Evolutionary conservation across 2,888 invertebrate genomes (phyloP), one percentile per base, ranked within the genome.

Genomic region (Pseudolycoriella hygida): DNA sequence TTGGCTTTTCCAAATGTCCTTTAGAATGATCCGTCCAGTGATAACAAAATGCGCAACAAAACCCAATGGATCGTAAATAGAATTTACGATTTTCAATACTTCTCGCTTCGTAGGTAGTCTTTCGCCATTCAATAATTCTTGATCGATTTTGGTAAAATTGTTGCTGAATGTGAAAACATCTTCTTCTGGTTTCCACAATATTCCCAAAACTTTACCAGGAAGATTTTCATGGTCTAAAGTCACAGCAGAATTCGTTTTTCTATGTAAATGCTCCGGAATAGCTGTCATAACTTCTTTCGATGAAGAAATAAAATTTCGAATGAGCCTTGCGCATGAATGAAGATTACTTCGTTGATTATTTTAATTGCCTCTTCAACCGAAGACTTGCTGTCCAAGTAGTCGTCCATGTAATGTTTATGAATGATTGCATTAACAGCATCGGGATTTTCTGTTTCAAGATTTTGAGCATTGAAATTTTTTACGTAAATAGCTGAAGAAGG

Each of bases 51-150:
- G 42, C 18, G 47, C 37, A 18, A 47, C 37, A 17, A 47, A 31
- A 10, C 47, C 47, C 17, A 47, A n/a, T 25, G 47, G 47, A 41
- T 47, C 47, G 25, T 42, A 47, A 25, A 3, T 45, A 12, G 10
- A 34, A 14, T 12, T 34, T 3, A 34, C 34, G 11, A 34, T 34
- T 34, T 34, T 5, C 15, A 34, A 34, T 8, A 34, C 15, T 12
- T 34, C 34, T 12, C 34, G 12, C n/a, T 34, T 34, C 15, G 34
- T 34, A 34, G 34, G 34, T 34, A 12, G 8, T 14, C 34, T 12
- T 10, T 34, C 11, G 15, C 34, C 34, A 34, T 12, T 5, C 15
- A 34, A 34, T 14, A 34, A 34, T 34, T 34, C 34, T 14, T 12
- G 3, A 5, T 34, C 34, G 34, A 34, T 34, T 34, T 34, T 34